phyloP scores from a whole-genome alignment of 1,140 invertebrate genomes.

The Pentalonia nigronervosa region DNA sequence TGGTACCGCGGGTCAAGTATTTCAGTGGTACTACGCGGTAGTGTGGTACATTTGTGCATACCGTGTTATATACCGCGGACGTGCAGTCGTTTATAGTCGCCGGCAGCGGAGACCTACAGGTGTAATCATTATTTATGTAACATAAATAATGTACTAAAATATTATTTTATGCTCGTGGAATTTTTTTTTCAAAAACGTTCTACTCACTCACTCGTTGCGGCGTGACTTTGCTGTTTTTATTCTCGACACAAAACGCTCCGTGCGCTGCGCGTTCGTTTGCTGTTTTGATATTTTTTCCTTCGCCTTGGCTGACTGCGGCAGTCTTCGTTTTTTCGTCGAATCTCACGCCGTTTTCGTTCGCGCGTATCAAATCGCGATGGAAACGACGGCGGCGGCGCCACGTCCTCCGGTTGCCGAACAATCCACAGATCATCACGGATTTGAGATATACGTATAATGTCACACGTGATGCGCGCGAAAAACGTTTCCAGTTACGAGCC shows the following conservation, averaged over 20 bases:
- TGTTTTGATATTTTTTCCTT: neutral
- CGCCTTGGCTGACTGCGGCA: neutral
- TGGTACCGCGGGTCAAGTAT: too few species aligned
- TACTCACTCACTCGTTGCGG: neutral
- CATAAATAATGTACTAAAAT: neutral
- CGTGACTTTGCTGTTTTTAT: neutral
- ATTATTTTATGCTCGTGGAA: neutral
- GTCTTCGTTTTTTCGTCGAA: neutral
- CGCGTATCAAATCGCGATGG: constrained; percentile 1
- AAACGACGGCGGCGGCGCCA: neutral
- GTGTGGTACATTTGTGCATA: neutral
- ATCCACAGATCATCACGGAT: neutral
- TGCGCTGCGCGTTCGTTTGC: neutral
- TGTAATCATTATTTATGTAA: neutral
- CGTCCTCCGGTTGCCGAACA: neutral
- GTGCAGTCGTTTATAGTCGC: neutral
- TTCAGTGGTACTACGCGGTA: neutral
- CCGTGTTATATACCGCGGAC: neutral
- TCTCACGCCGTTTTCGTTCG: neutral
- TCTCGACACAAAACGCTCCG: neutral
- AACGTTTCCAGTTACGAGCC: neutral
- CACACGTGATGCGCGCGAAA: neutral
- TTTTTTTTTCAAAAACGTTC: neutral
- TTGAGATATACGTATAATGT: neutral
- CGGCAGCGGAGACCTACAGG: neutral